Base-by-base conservation (phyloP, 37 sponge, comb jelly and placozoan genomes). In the Eunapius fragilis region DNA sequence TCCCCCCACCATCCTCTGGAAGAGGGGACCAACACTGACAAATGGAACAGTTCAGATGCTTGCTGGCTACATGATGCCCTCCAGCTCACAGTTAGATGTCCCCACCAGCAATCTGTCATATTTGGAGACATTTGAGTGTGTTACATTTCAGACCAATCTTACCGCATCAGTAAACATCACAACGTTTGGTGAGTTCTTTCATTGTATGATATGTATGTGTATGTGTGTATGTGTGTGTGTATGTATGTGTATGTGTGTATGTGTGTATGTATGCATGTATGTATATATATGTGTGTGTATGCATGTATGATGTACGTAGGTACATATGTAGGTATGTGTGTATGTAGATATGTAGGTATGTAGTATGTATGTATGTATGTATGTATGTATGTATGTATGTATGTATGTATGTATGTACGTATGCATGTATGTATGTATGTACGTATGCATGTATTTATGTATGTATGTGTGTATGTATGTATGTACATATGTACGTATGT, bases 211-310 rank as follows among this genome's bases (percentile, higher is more conserved):
- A 19, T 58, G 17, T 58, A 19, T 58, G 58, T 58, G 19, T 58
- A 19, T 41, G 77, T 76, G 77, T 76, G 34, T 76, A 45, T 76
- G 77, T 76, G 77, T 76, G 34, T 76, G 77, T 76, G 77, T 76
- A 45, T 76, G 77, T 76, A 45, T 76, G 34, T 50, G 69, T 58
- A 32, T 80, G 68, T 67, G 80, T 80, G 69, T 67, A 36, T 80
- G 69, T 67, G 69, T 80, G 80, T 67, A 36, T 80, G 77, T 76
- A 70, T 80, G 80, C 34, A 37, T 67, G 69, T 67, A 36, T 80
- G 68, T 31, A 70, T 80, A 70, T 67, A 70, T 68, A 34, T 3
- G 70, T 31, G 33, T 67, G 69, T 80, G 67, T 67, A 25, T 80
- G 32, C 6, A 3, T 0, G 22, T 72, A 30, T 72, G 41, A 47